Evolutionary conservation across 2,888 invertebrate genomes (phyloP), one percentile per base, ranked within the genome.

Genomic region (Palloptera scutellata): DNA sequence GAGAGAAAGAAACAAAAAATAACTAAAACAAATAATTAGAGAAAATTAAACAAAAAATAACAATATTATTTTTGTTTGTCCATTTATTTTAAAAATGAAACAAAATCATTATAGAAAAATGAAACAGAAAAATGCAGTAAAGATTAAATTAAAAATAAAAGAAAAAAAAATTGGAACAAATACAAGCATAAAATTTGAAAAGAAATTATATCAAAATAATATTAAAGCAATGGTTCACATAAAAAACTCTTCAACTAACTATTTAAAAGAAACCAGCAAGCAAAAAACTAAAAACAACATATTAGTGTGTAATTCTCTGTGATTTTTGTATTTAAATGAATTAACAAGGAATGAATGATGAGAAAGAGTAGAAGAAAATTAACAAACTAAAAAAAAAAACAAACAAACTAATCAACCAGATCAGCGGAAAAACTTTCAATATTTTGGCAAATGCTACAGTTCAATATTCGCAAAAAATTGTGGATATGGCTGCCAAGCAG

Each of bases 321-420:
- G 72, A 73, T 74, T 71, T 74, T 74, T 71, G 71, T 73, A 74
- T 73, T 71, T 70, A 68, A 67, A 69, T 65, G 64, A 66, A 70
- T 67, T 65, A 55, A 5, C 61, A 65, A n/a, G 62, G 13, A 61
- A 63, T 48, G n/a, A 64, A 59, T 45, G 19, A 52, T 61, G 20
- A 13, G 52, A 30, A 6, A 30, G 30, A 30, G 30, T 30, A 67
- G 43, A 43, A 19, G 12, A 55, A 53, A 40, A 52, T 58, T 20
- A 67, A n/a, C n/a, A 64, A 70, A 64, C 40, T 41, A 54, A 45
- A 40, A 61, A 17, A 30, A 55, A 58, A 62, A 51, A 48, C 30
- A 17, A 42, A 3, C n/a, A 59, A 15, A 13, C n/a, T n/a, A n/a
- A n/a, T n/a, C n/a, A n/a, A n/a, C n/a, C n/a, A n/a, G 55, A 58